Base-by-base conservation (phyloP, 2,113 vertebrate genomes). In the Brachyistius frenatus region DNA sequence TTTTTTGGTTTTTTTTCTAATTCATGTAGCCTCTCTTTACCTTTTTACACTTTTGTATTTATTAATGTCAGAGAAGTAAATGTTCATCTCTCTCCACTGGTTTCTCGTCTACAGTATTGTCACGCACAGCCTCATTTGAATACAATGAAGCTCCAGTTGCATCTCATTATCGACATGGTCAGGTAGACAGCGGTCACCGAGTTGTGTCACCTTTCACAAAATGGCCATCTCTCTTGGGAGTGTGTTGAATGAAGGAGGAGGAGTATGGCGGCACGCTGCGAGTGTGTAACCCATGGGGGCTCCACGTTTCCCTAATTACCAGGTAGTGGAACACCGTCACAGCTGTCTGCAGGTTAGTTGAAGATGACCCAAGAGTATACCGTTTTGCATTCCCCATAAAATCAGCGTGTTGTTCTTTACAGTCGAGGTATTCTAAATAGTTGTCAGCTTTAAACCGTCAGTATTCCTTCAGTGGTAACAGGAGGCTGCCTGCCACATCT, bases 161-260 rank as follows among this genome's bases (percentile, higher is more conserved):
- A 94, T 93, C 90, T 92, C 87, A 92, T 93, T 94, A 94, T 91
- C 49, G 90, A 93, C 89, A 86, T 68, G 87, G 88, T 76, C 81
- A 85, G 80, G 80, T 84, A 76, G 83, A 87, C 85, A 89, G 88
- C 92, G 91, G 90, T 94, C 92, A 92, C 84, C 62, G 88, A 82
- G 81, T 81, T 76, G 86, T 89, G 89, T 93, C 89, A 89, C 92
- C 90, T 88, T 85, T 92, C 89, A 83, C 90, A 89, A 92, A 92
- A 84, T 41, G 73, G 65, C 81, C 74, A 37, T 57, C 69, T 87
- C 91, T 88, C 87, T 36, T 16, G 73, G 84, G 88, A 89, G 76
- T 56, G 37, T 72, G 84, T 76, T 76, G 85, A 85, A 84, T 70
- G 75, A 74, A 83, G 69, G 72, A 76, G 72, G 64, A 80, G 73